These are phyloP conservation scores for Oreochromis spilurus DNA, from an alignment of 2,113 vertebrate genomes.

Conservation along the genomic window DNA sequence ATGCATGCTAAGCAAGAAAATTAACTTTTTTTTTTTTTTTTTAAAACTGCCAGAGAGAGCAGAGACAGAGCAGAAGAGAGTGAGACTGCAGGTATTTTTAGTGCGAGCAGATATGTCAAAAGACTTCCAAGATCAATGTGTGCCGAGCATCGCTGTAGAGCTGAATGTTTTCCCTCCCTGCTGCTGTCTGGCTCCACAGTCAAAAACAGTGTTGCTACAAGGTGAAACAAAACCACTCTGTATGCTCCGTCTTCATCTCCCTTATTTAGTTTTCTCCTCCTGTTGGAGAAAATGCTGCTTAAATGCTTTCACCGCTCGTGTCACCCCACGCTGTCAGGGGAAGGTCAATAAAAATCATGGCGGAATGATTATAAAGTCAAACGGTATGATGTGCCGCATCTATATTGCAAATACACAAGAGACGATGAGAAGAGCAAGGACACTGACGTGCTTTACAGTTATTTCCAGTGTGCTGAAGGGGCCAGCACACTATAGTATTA, in stretches of 20 bases:
- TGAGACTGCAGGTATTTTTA: background rate
- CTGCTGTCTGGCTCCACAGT: background rate
- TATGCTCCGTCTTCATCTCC: background rate
- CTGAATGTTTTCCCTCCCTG: background rate
- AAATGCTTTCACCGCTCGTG: background rate
- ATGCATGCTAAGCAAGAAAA: background rate
- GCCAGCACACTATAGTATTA: background rate
- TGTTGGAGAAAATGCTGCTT: background rate
- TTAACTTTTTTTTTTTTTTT: background rate
- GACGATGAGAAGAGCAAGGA: background rate
- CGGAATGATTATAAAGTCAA: background rate
- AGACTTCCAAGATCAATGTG: slow-evolving; percentile 3
- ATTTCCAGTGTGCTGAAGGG: background rate
- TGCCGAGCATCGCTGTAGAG: background rate
- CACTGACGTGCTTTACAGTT: background rate
- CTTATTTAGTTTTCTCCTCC: background rate
- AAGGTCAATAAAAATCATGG: background rate
- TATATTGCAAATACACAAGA: background rate
- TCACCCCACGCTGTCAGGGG: background rate
- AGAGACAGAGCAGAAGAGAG: background rate
- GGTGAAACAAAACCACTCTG: background rate
- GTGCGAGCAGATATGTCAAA: background rate
- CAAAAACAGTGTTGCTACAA: slow-evolving; percentile 3
- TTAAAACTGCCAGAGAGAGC: background rate
- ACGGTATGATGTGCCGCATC: background rate